phyloP scores from a whole-genome alignment of 37 sponge, comb jelly and placozoan species.

The Halichondria panicea region DNA sequence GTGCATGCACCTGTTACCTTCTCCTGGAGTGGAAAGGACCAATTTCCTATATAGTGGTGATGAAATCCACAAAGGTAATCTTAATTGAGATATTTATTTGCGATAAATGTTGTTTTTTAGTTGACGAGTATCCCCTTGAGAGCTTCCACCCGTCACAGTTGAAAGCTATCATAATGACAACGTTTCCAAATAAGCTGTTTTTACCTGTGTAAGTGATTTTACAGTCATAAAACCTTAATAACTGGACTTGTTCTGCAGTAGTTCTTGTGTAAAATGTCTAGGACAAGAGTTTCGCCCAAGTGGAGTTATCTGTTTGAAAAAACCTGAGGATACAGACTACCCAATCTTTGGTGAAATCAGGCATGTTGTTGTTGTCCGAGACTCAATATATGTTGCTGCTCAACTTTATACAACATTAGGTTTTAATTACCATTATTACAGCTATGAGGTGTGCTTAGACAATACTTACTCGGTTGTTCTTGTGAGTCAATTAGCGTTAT shows the following conservation, averaged over 20 bases:
- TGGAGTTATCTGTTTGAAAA: neutral
- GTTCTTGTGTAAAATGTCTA: neutral
- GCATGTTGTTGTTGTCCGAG: neutral
- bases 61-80: constrained; percentile 1
- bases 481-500: neutral
- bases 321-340: neutral
- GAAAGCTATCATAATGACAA: too few relatives aligned
- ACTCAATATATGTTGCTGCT: neutral
- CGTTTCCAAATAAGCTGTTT: too few relatives aligned
- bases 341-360: constrained; percentile 3
- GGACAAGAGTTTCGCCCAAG: constrained; percentile 1
- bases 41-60: constrained; percentile 9
- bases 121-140: neutral
- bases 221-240: neutral
- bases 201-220: neutral
- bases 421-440: neutral
- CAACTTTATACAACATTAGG: neutral
- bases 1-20: neutral
- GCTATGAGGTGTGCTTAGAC: neutral
- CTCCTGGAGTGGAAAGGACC: neutral
- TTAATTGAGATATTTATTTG: neutral
- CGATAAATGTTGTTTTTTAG: neutral
- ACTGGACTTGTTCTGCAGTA: neutral
- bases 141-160: too few relatives aligned
- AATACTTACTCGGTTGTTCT: neutral